A percentile compares a stretch with the other conserved stretches of the same genome.
Conservation (phyloP, 2,113 vertebrate genomes). For the Oceanodroma tethys region DNA sequence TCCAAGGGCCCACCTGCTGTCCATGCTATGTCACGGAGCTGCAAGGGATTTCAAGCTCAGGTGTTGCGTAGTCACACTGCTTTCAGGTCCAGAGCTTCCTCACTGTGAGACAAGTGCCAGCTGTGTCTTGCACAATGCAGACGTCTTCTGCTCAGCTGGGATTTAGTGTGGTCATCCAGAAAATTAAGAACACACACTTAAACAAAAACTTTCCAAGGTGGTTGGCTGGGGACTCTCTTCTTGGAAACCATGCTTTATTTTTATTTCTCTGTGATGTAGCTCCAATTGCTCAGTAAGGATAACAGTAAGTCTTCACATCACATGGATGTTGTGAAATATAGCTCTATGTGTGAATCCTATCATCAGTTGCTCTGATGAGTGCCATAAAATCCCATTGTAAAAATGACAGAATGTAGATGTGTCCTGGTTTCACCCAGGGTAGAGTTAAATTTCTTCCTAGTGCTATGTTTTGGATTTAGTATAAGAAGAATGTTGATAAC, state of each 20-base stretch:
- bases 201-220: neutral
- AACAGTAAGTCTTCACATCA: neutral
- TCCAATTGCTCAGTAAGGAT: neutral
- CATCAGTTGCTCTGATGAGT: neutral
- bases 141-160: neutral
- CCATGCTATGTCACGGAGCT: neutral
- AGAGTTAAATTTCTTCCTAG: too few species aligned
- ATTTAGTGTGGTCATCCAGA: neutral
- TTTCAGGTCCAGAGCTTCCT: neutral
- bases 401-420: neutral
- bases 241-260: neutral
- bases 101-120: neutral
- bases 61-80: fast-evolving
- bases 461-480: too few species aligned
- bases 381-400: neutral
- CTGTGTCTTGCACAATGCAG: neutral
- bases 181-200: neutral
- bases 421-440: too few species aligned
- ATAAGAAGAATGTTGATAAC: too few species aligned
- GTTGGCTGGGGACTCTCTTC: neutral
- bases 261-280: neutral
- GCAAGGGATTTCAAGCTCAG: neutral
- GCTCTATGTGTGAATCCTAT: neutral
- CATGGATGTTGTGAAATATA: neutral
- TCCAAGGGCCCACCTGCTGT: neutral